Evolutionary conservation across 2,888 invertebrate species (phyloP).

Genomic region (Osedax fenrisi): DNA sequence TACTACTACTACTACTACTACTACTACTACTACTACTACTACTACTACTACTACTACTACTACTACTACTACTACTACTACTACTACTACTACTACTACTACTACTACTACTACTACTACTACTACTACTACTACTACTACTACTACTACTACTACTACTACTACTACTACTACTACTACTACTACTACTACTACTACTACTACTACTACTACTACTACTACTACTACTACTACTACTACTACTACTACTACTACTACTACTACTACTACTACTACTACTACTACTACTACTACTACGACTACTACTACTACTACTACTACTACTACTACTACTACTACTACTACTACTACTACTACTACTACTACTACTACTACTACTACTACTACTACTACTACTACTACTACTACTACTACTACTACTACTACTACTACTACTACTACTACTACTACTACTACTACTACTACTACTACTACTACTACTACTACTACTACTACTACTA

Average conservation of each 20-base stretch:
- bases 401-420: slow-evolving; percentile 1
- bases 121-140: slow-evolving; percentile 15
- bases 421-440: neutral
- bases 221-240: slow-evolving; percentile 4
- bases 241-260: slow-evolving; percentile 2
- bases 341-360: slow-evolving; percentile 7
- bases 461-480: slow-evolving; percentile 15
- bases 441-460: slow-evolving; percentile 12
- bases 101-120: slow-evolving; percentile 5
- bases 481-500: slow-evolving; percentile 11
- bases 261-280: slow-evolving; percentile 1
- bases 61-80: slow-evolving; percentile 15
- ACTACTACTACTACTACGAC: too few relatives aligned
- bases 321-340: neutral
- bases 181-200: slow-evolving; percentile 9
- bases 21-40: slow-evolving; percentile 15
- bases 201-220: slow-evolving; percentile 8
- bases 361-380: slow-evolving; percentile 1
- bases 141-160: slow-evolving; percentile 11
- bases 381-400: neutral
- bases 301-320: too few relatives aligned
- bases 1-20: neutral
- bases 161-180: slow-evolving; percentile 9
- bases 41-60: slow-evolving; percentile 15
- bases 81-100: slow-evolving; percentile 16